Conservation (phyloP, 2,888 invertebrate species). For the Hyposoter dolosus region DNA sequence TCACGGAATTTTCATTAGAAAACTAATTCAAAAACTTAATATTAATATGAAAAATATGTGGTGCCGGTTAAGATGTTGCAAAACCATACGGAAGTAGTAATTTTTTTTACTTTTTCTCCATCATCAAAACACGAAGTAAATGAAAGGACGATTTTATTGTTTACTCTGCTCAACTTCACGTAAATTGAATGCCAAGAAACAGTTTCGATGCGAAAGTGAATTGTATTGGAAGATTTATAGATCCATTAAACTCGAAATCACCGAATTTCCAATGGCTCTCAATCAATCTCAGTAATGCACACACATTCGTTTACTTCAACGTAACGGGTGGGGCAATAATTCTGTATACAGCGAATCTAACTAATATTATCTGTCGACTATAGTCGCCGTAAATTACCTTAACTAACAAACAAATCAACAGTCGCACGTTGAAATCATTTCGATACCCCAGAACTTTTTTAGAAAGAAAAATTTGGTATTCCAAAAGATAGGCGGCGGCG, state of each 20-base stretch:
- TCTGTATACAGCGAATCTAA: no score
- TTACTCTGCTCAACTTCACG: not conserved
- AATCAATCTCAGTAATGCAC: conserved; percentile 26
- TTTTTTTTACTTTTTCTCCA: not conserved
- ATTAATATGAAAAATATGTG: not conserved
- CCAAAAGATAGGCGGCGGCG: no score
- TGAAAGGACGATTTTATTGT: not conserved
- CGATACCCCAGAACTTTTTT: no score
- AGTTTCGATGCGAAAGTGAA: not conserved
- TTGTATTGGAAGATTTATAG: conserved; percentile 15
- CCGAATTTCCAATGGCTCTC: conserved; percentile 45
- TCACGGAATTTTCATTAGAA: not conserved
- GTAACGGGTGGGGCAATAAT: no score
- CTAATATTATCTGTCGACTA: no score
- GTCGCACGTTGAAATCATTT: no score
- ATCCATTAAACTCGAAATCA: conserved; percentile 50
- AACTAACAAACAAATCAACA: no score
- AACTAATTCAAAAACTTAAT: not conserved
- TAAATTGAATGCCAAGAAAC: not conserved
- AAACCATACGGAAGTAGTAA: not conserved
- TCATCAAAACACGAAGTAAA: not conserved
- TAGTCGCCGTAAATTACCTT: no score
- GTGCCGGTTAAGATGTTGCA: not conserved
- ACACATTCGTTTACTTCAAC: not conserved
- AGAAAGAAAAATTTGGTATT: no score